Evolutionary conservation across 2,888 invertebrate genomes (phyloP).

Genomic region (Dastarcus helophoroides): DNA sequence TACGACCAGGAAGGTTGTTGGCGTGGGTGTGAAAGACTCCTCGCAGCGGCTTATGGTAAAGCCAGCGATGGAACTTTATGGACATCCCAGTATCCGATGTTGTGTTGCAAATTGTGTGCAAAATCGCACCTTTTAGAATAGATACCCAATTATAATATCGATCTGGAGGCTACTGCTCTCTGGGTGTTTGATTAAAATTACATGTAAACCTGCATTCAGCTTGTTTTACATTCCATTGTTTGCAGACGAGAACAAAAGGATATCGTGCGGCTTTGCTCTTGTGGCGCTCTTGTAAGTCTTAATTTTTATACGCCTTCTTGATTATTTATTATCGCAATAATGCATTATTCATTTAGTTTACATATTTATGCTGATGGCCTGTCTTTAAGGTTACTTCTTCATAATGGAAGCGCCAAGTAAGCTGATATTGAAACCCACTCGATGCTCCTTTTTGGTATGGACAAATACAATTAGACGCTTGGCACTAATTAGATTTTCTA

Average conservation of each 20-base stretch:
- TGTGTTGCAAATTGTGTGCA: conserved; percentile 36
- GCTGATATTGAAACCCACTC: no score
- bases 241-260: conserved; percentile 34
- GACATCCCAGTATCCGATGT: conserved; percentile 17
- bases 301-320: conserved; percentile 31
- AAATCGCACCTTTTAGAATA: conserved; percentile 34
- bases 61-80: no score
- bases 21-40: conserved; percentile 30
- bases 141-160: conserved; percentile 37
- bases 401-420: no score
- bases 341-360: conserved; percentile 24
- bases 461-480: no score
- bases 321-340: conserved; percentile 29
- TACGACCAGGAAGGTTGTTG: conserved; percentile 9
- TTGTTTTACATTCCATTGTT: conserved; percentile 41
- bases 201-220: conserved; percentile 36
- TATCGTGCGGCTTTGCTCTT: conserved; percentile 35
- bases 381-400: conserved; percentile 1
- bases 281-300: conserved; percentile 25
- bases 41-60: conserved; percentile 20
- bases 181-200: conserved; percentile 38
- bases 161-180: conserved; percentile 29
- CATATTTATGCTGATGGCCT: conserved; percentile 22
- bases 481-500: no score
- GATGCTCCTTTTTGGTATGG: no score